Evolutionary conservation across 2,113 vertebrate species (phyloP), one percentile per base, ranked within the genome.

Genomic region (Todiramphus saurophagus): DNA sequence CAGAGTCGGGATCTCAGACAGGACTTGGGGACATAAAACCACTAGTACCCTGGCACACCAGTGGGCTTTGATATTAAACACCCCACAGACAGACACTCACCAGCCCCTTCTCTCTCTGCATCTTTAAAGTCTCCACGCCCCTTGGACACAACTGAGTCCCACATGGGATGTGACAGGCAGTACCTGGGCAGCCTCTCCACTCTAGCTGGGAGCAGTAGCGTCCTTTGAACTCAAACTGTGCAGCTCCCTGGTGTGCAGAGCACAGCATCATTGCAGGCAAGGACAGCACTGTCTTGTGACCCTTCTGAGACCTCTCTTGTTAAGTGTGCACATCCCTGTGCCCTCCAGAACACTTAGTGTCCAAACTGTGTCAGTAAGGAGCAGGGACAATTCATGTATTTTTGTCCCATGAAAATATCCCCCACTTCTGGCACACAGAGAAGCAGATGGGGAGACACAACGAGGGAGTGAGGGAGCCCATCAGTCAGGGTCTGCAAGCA

Each of bases 381-480:
- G 16, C 68, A 9, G 19, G 25, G 16, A 30, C 33, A 60, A 58
- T 5, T 20, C 0, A 1, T 16, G 11, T 50, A 7, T 43, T 55
- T 67, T 56, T 68, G 37, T 46, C 13, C 51, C n/a, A 58, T 76
- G 28, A 50, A 72, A 48, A 51, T 30, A 18, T 37, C 63, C 51
- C 23, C 51, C 27, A 68, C 10, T 25, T 86, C 46, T 7, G 24
- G 77, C n/a, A 55, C 21, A 25, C 9, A 14, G 9, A 58, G 28
- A 9, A 53, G 28, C 76, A 74, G 23, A 33, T 2, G 3, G 7
- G 28, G 8, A 2, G 2, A 28, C 6, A 7, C 11, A 16, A 23
- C 0, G 19, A 56, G 23, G 23, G 13, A 21, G 10, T 1, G 7
- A 1, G 0, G 60, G 25, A 55, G 41, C 51, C 20, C 14, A 0